phyloP scores from a whole-genome alignment of 2,797 vertebrate species.

The Enteromius anoplus region DNA sequence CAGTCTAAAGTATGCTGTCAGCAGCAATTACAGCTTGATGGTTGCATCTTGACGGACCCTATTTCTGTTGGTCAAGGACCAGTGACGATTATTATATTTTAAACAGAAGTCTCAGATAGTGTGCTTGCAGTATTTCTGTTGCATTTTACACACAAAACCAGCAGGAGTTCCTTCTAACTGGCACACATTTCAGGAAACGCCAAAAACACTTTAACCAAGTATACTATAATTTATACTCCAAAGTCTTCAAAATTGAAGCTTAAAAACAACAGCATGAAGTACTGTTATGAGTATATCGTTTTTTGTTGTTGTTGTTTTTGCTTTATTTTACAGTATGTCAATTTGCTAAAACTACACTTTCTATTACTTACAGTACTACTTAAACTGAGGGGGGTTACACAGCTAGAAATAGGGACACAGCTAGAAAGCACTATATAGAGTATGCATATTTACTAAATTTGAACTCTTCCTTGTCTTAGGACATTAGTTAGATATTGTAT shows the following conservation, averaged over 20 bases:
- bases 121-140: neutral
- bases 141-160: neutral
- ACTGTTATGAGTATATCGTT: neutral
- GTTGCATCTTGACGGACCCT: neutral
- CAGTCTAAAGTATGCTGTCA: slow-evolving; percentile 3
- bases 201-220: neutral
- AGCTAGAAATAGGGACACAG: neutral
- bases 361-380: neutral
- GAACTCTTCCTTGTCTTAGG: neutral
- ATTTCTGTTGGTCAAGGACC: neutral
- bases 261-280: neutral
- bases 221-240: neutral
- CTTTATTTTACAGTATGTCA: neutral
- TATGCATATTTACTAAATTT: neutral
- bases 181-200: neutral
- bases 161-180: neutral
- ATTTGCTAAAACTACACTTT: neutral
- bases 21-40: slow-evolving; percentile 28
- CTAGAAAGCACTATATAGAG: neutral
- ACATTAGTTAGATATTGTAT: neutral
- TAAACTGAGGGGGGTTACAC: neutral
- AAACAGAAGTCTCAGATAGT: neutral
- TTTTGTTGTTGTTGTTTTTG: neutral
- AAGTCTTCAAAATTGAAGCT: neutral
- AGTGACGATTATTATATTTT: neutral